Percentiles rank a stretch among this genome's conserved stretches.
Evolutionary conservation across 1,140 invertebrate species (phyloP).

Genomic region (Polypedilum pembai): DNA sequence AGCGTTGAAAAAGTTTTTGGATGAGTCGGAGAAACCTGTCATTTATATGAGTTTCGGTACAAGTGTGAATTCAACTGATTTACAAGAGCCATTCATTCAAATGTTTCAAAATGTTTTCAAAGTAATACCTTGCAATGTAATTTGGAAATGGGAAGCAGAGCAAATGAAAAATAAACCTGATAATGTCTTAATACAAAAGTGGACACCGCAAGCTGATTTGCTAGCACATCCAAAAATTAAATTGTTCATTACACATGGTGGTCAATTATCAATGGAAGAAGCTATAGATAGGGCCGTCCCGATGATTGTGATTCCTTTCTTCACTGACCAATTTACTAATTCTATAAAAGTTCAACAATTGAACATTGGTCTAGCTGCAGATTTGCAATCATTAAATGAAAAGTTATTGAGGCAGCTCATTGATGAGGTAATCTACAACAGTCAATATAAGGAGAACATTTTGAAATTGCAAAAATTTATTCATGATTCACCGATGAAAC

Average conservation of each 20-base stretch:
- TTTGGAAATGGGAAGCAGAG: constrained; percentile 62
- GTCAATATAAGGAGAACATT: constrained; percentile 35
- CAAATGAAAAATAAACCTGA: constrained; percentile 45
- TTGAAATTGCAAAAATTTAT: constrained; percentile 45
- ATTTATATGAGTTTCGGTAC: constrained; percentile 59
- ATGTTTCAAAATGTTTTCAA: constrained; percentile 49
- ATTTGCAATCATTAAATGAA: constrained; percentile 37
- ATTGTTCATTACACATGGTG: constrained; percentile 47
- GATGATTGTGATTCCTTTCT: constrained; percentile 42
- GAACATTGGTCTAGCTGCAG: constrained; percentile 33
- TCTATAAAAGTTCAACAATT: constrained; percentile 31
- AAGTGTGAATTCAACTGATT: constrained; percentile 48
- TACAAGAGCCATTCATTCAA: constrained; percentile 46
- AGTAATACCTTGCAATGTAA: constrained; percentile 50
- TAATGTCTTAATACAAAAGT: constrained; percentile 57
- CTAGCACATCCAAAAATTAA: constrained; percentile 40
- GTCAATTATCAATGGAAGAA: constrained; percentile 45
- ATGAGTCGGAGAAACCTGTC: constrained; percentile 50
- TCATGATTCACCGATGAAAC: constrained; percentile 47
- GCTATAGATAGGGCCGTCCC: constrained; percentile 43
- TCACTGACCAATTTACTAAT: constrained; percentile 39
- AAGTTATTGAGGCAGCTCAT: constrained; percentile 35
- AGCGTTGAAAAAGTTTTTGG: constrained; percentile 47
- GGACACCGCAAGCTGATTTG: constrained; percentile 64
- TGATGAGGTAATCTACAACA: constrained; percentile 32